Conservation (phyloP, 1,140 invertebrate genomes). For the Camponotus pennsylvanicus region DNA sequence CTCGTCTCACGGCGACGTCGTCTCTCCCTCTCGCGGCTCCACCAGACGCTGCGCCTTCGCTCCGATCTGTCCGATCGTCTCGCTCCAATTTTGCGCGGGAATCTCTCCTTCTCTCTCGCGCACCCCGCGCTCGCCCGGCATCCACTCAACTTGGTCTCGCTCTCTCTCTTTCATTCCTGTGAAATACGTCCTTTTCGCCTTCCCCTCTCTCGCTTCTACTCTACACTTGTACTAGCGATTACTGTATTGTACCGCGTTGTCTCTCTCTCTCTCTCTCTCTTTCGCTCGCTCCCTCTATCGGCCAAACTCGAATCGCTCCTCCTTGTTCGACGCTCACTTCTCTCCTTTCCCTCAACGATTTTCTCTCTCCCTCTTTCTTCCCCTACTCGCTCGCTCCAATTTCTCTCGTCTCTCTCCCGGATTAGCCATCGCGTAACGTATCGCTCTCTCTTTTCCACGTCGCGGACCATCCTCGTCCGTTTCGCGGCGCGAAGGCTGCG, state of each 20-base stretch:
- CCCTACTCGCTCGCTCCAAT: not conserved
- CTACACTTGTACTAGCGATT: conserved; percentile 4
- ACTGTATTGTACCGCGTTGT: not conserved
- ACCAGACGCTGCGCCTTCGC: conserved; percentile 32
- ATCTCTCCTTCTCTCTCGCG: conserved; percentile 24
- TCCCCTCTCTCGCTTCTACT: not conserved
- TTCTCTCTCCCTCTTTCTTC: not conserved
- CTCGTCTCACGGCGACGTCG: conserved; percentile 28
- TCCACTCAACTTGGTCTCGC: not conserved
- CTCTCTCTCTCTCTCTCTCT: conserved; percentile 30
- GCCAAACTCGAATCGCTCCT: not conserved
- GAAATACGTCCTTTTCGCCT: conserved; percentile 31
- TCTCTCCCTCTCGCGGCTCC: conserved; percentile 49
- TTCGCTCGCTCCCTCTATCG: not conserved
- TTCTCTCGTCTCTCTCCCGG: not conserved
- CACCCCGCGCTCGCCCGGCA: not conserved
- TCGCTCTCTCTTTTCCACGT: conserved; percentile 49
- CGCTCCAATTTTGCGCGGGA: conserved; percentile 10
- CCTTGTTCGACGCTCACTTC: conserved; percentile 42
- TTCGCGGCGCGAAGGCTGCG: conserved; percentile 77
- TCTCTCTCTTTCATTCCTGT: not conserved
- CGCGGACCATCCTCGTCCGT: conserved; percentile 42
- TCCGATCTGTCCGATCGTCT: not conserved
- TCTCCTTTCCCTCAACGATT: not conserved
- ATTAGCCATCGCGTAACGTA: conserved; percentile 11